These are phyloP conservation scores for Yponomeuta cagnagella DNA, from an alignment of 2,888 invertebrate species.

Conservation along the genomic window DNA sequence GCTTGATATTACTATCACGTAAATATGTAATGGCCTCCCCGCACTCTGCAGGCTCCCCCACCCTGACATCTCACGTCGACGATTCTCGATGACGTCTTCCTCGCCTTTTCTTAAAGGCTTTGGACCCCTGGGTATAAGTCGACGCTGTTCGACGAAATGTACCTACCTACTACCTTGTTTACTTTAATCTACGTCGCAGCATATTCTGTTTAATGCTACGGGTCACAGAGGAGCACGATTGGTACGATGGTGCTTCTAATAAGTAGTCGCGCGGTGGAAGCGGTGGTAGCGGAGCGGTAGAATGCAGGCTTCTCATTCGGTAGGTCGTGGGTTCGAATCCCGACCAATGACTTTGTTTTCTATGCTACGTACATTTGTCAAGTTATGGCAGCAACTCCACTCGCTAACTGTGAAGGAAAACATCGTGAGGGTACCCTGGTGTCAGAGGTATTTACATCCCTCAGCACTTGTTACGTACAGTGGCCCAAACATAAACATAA, in stretches of 20 bases:
- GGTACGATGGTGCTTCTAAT: neutral
- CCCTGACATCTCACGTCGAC: slow-evolving; percentile 25
- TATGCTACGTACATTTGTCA: too few species aligned
- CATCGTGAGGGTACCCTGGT: too few species aligned
- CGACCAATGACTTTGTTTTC: too few species aligned
- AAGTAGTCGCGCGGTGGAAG: neutral
- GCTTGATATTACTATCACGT: slow-evolving; percentile 44
- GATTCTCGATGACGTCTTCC: slow-evolving; percentile 23
- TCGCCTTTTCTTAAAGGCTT: slow-evolving; percentile 7
- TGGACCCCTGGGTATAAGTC: neutral
- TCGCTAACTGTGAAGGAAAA: too few species aligned
- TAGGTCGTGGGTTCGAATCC: too few species aligned
- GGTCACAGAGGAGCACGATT: neutral
- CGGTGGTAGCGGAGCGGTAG: too few species aligned
- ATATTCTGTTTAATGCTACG: neutral
- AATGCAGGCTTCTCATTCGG: too few species aligned
- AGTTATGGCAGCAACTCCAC: too few species aligned
- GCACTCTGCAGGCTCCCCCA: slow-evolving; percentile 15
- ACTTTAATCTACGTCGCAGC: slow-evolving; percentile 8
- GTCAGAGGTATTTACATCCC: too few species aligned
- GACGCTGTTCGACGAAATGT: slow-evolving; percentile 3
- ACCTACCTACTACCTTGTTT: neutral
- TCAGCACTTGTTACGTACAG: too few species aligned
- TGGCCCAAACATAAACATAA: too few species aligned
- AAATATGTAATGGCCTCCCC: slow-evolving; percentile 35